Evolutionary conservation across 2,797 vertebrate genomes (phyloP).

Genomic region (Myotis findleyi): DNA sequence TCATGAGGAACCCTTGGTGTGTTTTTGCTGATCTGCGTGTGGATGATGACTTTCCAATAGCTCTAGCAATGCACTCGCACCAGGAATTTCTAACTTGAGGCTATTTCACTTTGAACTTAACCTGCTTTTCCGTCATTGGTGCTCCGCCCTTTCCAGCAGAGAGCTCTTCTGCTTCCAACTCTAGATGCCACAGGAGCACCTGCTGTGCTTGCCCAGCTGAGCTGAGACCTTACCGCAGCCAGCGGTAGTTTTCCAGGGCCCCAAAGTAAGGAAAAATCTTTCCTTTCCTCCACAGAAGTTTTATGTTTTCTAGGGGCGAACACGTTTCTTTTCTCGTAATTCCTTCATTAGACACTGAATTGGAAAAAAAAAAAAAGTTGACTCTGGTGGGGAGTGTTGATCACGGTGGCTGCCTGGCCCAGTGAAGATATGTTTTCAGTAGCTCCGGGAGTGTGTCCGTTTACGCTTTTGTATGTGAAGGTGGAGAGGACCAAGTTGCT

Average conservation of each 20-base stretch:
- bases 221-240: neutral
- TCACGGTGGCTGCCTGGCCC: neutral
- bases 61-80: neutral
- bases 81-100: neutral
- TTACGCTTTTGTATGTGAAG: neutral
- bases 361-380: neutral
- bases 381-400: neutral
- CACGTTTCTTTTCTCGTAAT: neutral
- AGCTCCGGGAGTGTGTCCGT: neutral
- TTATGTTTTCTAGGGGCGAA: neutral
- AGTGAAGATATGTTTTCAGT: neutral
- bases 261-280: neutral
- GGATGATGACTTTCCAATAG: neutral
- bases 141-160: neutral
- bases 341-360: neutral
- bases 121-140: rapidly evolving
- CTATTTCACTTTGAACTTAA: neutral
- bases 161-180: neutral
- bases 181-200: neutral
- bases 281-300: neutral
- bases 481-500: neutral
- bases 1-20: rapidly evolving
- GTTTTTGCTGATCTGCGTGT: neutral
- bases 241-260: neutral
- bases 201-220: neutral